Evolutionary conservation across 92 coral and sea anemone species (phyloP).

Genomic region (Bergia sp.): DNA sequence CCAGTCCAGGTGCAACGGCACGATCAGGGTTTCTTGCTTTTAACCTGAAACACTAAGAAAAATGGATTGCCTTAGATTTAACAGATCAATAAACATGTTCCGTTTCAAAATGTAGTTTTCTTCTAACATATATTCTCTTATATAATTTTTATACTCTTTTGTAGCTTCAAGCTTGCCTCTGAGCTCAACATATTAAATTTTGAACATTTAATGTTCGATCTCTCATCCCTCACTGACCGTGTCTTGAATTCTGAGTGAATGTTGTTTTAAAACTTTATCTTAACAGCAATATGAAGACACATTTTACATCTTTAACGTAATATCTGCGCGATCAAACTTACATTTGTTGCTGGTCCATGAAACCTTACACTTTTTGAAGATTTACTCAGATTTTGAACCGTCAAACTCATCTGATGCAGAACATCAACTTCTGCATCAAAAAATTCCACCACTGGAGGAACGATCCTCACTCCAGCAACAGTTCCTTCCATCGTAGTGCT

Average conservation of each 20-base stretch:
- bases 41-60: slow-evolving; percentile 76
- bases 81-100: neutral
- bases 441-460: slow-evolving; percentile 97
- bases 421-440: slow-evolving; percentile 96
- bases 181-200: no score
- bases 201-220: neutral
- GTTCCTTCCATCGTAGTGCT: slow-evolving; percentile 83
- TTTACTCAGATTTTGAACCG: slow-evolving; percentile 95
- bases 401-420: slow-evolving; percentile 93
- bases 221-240: neutral
- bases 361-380: slow-evolving; percentile 86
- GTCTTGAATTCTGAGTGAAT: neutral
- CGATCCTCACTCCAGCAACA: slow-evolving; percentile 96
- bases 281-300: neutral
- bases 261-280: neutral
- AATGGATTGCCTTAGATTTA: neutral
- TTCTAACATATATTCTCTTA: no score
- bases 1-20: slow-evolving; percentile 95
- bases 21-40: slow-evolving; percentile 93
- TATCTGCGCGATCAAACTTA: slow-evolving; percentile 46
- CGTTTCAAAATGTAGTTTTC: neutral
- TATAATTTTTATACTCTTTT: neutral
- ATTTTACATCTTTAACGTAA: neutral
- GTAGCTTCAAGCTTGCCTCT: neutral
- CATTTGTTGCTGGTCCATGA: slow-evolving; percentile 96